These are phyloP conservation scores for Bubo bubo DNA, from an alignment of 2,113 vertebrate genomes.

Conservation along the genomic window DNA sequence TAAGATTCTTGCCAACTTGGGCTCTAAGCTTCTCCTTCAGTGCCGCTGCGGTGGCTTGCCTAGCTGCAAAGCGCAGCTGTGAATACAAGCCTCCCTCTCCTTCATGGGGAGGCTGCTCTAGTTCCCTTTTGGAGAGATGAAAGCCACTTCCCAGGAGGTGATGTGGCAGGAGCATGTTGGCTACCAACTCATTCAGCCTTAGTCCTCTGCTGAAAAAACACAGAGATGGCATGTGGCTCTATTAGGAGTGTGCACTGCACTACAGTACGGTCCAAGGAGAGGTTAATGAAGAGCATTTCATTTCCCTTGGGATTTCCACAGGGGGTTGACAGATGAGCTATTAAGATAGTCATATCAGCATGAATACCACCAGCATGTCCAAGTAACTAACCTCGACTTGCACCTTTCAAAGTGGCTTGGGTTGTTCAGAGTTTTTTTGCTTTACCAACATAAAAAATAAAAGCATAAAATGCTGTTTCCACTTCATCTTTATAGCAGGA, in stretches of 20 bases:
- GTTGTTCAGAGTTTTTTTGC: neutral
- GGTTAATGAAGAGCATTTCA: neutral
- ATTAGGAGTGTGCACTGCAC: accelerated
- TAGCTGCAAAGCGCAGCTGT: neutral
- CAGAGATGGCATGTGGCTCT: neutral
- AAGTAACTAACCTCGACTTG: neutral
- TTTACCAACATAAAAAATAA: neutral
- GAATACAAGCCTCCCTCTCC: neutral
- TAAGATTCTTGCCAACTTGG: neutral
- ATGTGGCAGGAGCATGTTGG: neutral
- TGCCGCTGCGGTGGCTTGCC: neutral
- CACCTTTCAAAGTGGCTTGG: neutral
- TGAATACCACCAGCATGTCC: neutral
- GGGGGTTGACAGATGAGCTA: neutral
- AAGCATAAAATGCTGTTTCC: neutral
- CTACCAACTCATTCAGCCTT: neutral
- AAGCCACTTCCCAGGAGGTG: neutral
- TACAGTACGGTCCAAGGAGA: neutral
- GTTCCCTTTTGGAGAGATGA: neutral
- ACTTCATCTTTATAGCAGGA: neutral
- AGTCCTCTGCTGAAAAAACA: neutral
- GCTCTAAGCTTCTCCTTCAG: neutral
- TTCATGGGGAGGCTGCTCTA: neutral
- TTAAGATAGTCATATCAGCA: neutral
- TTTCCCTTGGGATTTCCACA: neutral